A percentile compares a stretch with the other conserved stretches of the same genome.
These are phyloP conservation scores for Eubasilissa splendida DNA, from an alignment of 2,888 invertebrate species.

Conservation along the genomic window DNA sequence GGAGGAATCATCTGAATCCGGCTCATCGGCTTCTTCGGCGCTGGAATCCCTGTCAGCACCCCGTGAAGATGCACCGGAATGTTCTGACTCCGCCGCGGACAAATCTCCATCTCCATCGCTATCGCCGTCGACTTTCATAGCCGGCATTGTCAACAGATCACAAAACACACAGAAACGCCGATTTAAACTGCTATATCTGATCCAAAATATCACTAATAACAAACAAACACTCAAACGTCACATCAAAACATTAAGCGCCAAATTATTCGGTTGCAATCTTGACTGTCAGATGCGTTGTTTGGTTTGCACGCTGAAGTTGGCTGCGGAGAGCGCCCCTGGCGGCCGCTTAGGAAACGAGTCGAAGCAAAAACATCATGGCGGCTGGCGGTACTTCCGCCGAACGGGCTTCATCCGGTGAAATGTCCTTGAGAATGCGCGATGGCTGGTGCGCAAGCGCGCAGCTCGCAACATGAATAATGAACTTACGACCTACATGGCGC, in stretches of 20 bases:
- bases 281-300: conserved; percentile 53
- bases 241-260: conserved; percentile 51
- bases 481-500: conserved; percentile 53
- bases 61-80: conserved; percentile 77
- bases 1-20: conserved; percentile 87
- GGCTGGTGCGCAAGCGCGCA: conserved; percentile 32
- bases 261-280: conserved; percentile 44
- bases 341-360: conserved; percentile 3
- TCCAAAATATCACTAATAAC: conserved; percentile 27
- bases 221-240: conserved; percentile 45
- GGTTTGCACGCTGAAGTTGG: conserved; percentile 39
- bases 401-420: conserved; percentile 53
- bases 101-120: conserved; percentile 76
- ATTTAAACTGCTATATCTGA: conserved; percentile 7
- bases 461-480: conserved; percentile 50
- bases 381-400: conserved; percentile 40
- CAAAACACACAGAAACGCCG: conserved; percentile 22
- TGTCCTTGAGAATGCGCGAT: conserved; percentile 45
- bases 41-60: conserved; percentile 81
- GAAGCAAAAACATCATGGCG: background rate
- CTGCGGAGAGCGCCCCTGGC: conserved; percentile 46
- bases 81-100: conserved; percentile 81
- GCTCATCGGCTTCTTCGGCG: conserved; percentile 82
- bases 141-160: conserved; percentile 71
- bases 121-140: conserved; percentile 79